These are phyloP conservation scores for Bryconaethiops microstoma DNA, from an alignment of 2,797 vertebrate species.

Conservation along the genomic window DNA sequence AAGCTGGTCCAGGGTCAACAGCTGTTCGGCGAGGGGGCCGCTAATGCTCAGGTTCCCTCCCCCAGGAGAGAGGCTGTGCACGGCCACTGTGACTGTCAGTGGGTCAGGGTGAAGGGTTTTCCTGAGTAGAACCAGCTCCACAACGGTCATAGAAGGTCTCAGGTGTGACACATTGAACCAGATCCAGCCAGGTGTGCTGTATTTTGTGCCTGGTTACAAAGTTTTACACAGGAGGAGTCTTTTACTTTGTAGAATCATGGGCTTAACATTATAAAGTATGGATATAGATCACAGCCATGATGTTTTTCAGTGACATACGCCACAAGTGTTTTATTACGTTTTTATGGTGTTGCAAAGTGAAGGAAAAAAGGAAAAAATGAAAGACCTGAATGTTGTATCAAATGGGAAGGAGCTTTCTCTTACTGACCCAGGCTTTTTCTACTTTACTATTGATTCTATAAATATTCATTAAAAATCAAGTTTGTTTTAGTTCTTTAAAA, in stretches of 20 bases:
- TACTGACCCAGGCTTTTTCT: no score
- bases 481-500: no score
- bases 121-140: constrained; percentile 75
- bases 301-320: neutral
- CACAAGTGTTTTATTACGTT: no score
- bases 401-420: no score
- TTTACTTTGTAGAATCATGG: neutral
- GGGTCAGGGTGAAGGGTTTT: constrained; percentile 70
- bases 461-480: no score
- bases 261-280: neutral
- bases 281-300: neutral
- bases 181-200: constrained; percentile 69
- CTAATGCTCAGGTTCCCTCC: constrained; percentile 56
- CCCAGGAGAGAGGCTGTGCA: constrained; percentile 63
- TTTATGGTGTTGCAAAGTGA: no score
- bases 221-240: neutral
- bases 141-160: constrained; percentile 65
- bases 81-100: constrained; percentile 68
- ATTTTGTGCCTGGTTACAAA: constrained; percentile 57
- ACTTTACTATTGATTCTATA: no score
- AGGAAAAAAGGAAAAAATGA: no score
- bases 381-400: no score
- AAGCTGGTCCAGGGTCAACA: constrained; percentile 66
- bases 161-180: constrained; percentile 73
- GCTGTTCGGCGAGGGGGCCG: constrained; percentile 66